Base-by-base conservation (phyloP, 2,888 invertebrate species). In the Polydrusus cervinus region DNA sequence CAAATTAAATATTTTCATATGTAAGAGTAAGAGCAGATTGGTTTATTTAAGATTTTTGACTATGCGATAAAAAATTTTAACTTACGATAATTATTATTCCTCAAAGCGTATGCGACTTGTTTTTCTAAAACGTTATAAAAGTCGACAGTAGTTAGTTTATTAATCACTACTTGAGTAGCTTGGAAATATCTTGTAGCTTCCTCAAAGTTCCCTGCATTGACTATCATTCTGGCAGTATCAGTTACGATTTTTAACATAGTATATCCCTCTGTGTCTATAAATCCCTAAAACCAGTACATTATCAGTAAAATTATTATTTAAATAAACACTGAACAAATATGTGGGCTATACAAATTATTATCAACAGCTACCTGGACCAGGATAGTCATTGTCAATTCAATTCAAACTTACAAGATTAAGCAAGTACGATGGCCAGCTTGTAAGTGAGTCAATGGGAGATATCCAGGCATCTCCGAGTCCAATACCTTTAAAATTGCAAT, bases 391-490 rank as follows among this genome's bases (percentile, higher is more conserved):
- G n/a, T n/a, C n/a, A n/a, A n/a, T n/a, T n/a, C n/a, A n/a, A n/a
- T n/a, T n/a, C n/a, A n/a, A n/a, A 77, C 80, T 88, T 87, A 93
- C 93, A 82, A 93, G 91, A 14, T 92, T 90, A 30, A 94, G 89
- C 9, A 97, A 89, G 81, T 93, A 92, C 0, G 94, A 93, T 0
- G 93, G 95, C 96, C 96, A 97, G 0, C 94, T 92, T 45, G 94
- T 87, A 0, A 95, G 94, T 0, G 94, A 93, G 84, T 97, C 95
- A 67, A 96, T 91, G 0, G 97, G 96, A 0, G 94, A 94, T 77
- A 97, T 94, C 97, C 97, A 97, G 0, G 96, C 92, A 86, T 97
- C 96, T 1, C 96, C 96, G 85, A 97, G 89, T 0, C 92, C 94
- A 30, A 97, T 91, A 0, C 96, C 96, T 81, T 89, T 89, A 62